Percentiles rank a stretch among this genome's conserved stretches.
Evolutionary conservation across 2,888 invertebrate species (phyloP).

Genomic region (Drosophila meridiana): DNA sequence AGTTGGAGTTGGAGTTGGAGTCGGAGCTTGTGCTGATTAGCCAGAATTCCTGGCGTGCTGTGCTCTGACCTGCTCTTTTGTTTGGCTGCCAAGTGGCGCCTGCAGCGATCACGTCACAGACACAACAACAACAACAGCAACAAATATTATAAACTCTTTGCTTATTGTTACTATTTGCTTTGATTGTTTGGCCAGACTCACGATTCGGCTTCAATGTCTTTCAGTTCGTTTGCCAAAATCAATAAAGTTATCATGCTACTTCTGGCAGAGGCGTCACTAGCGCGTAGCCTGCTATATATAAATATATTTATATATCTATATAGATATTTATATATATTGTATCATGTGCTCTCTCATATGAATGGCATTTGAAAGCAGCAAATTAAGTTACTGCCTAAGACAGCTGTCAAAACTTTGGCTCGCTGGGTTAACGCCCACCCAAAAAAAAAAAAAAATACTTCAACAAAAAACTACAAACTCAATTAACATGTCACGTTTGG

Average conservation of each 20-base stretch:
- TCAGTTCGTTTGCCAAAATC: slow-evolving; percentile 71
- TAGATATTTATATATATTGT: neutral
- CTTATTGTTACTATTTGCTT: slow-evolving; percentile 70
- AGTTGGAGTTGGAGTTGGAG: slow-evolving; percentile 25
- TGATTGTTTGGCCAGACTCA: slow-evolving; percentile 75
- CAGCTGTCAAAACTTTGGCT: slow-evolving; percentile 66
- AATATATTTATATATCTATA: slow-evolving; percentile 1
- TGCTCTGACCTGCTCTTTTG: slow-evolving; percentile 73
- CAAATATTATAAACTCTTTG: slow-evolving; percentile 34
- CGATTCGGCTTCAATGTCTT: slow-evolving; percentile 79
- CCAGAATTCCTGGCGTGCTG: slow-evolving; percentile 76
- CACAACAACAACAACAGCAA: slow-evolving; percentile 51
- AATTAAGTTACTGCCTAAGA: slow-evolving; percentile 61
- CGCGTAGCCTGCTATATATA: slow-evolving; percentile 24
- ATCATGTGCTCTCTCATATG: slow-evolving; percentile 12
- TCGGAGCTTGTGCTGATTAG: slow-evolving; percentile 69
- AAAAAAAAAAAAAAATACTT: slow-evolving; percentile 16
- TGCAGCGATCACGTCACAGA: slow-evolving; percentile 83
- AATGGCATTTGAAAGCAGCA: slow-evolving; percentile 61
- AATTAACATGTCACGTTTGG: slow-evolving; percentile 78
- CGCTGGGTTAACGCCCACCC: slow-evolving; percentile 70
- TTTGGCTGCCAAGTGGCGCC: slow-evolving; percentile 80
- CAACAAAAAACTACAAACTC: slow-evolving; percentile 39
- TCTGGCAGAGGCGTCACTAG: slow-evolving; percentile 61
- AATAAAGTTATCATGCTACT: slow-evolving; percentile 68